Conservation (phyloP, 2,888 invertebrate genomes). For the Rhogogaster chlorosoma region DNA sequence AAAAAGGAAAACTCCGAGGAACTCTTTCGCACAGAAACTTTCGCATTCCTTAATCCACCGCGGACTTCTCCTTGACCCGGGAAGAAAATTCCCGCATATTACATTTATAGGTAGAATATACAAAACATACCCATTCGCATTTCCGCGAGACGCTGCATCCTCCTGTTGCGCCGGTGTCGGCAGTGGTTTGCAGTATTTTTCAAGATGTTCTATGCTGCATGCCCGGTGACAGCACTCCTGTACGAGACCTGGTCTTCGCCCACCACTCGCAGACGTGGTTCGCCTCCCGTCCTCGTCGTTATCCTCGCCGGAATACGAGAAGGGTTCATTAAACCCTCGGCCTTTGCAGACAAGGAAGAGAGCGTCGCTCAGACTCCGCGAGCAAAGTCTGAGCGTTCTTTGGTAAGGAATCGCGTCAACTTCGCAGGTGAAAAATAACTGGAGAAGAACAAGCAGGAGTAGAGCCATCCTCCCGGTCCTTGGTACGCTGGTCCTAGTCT, state of each 20-base stretch:
- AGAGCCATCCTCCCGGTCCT: constrained; percentile 39
- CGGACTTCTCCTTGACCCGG: background rate
- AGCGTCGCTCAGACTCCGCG: constrained; percentile 71
- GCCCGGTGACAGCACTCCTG: constrained; percentile 73
- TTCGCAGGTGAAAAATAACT: constrained; percentile 51
- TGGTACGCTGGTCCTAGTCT: background rate
- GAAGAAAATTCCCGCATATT: background rate
- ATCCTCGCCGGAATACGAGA: constrained; percentile 65
- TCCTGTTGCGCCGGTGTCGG: constrained; percentile 9
- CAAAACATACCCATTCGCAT: constrained; percentile 31
- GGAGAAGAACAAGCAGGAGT: constrained; percentile 55
- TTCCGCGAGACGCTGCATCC: constrained; percentile 12
- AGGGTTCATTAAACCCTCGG: constrained; percentile 71
- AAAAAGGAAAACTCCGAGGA: background rate
- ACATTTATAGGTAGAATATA: background rate
- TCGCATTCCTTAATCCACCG: background rate
- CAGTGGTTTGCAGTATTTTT: constrained; percentile 71
- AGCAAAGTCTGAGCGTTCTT: constrained; percentile 67
- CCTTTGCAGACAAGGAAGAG: constrained; percentile 69
- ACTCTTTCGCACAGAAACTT: background rate
- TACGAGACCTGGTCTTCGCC: constrained; percentile 68
- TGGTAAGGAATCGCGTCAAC: constrained; percentile 54
- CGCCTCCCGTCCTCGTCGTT: constrained; percentile 51
- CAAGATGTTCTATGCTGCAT: constrained; percentile 69
- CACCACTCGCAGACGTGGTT: constrained; percentile 48